phyloP scores from a whole-genome alignment of 2,888 invertebrate genomes.

The Clivina fossor region DNA sequence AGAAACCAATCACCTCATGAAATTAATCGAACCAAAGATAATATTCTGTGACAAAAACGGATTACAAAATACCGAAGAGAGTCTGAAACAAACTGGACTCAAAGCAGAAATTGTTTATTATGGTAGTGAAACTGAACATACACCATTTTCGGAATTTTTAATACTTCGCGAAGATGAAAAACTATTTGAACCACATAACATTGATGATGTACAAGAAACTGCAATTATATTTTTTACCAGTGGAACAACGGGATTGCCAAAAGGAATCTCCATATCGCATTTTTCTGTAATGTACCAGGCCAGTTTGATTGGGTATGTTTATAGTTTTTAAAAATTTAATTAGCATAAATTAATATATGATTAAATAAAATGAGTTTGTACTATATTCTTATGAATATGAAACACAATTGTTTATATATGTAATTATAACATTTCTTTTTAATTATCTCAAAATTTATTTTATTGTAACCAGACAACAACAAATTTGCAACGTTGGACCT shows the following conservation, averaged over 20 bases:
- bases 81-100: conserved; percentile 39
- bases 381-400: background rate
- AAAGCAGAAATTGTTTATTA: conserved; percentile 21
- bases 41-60: conserved; percentile 45
- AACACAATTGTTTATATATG: background rate
- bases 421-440: background rate
- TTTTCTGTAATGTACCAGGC: conserved; percentile 16
- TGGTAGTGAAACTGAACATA: background rate
- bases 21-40: conserved; percentile 44
- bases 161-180: conserved; percentile 19
- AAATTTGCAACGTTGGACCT: too few relatives aligned
- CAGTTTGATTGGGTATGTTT: too few relatives aligned
- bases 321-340: background rate
- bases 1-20: conserved; percentile 44
- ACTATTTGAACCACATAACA: conserved; percentile 23
- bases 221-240: conserved; percentile 34
- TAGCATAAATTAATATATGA: background rate
- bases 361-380: background rate
- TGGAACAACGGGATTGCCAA: conserved; percentile 37
- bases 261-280: conserved; percentile 36
- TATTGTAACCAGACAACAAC: too few relatives aligned
- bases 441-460: too few relatives aligned
- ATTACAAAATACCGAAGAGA: conserved; percentile 41
- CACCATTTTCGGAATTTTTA: conserved; percentile 11
- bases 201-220: conserved; percentile 4